These are phyloP conservation scores for Chiloscyllium punctatum DNA, from an alignment of 2,797 vertebrate genomes.

Conservation along the genomic window DNA sequence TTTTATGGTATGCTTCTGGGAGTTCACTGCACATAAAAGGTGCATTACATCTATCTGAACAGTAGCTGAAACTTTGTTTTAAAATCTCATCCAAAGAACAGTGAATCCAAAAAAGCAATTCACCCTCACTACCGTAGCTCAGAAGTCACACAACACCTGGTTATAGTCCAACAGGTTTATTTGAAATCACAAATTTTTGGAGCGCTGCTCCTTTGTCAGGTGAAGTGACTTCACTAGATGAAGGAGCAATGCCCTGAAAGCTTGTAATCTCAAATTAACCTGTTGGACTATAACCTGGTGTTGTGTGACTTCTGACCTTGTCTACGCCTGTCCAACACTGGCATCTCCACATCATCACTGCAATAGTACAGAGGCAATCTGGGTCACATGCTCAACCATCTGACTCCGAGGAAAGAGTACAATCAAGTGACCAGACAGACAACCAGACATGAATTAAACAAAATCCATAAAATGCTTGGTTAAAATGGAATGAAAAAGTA, in stretches of 20 bases:
- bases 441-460: not conserved
- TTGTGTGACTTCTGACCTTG: too few species aligned
- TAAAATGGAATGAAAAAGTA: not conserved
- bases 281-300: too few species aligned
- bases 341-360: too few species aligned
- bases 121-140: not conserved
- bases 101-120: not conserved
- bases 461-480: not conserved
- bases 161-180: too few species aligned
- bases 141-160: too few species aligned
- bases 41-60: not conserved
- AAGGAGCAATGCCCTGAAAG: too few species aligned
- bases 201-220: too few species aligned
- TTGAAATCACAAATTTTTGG: too few species aligned
- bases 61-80: not conserved
- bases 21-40: not conserved
- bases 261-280: too few species aligned
- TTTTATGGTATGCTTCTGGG: not conserved
- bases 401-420: not conserved
- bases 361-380: too few species aligned
- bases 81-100: not conserved
- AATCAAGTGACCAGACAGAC: not conserved
- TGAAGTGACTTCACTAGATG: too few species aligned
- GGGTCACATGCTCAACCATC: not conserved
- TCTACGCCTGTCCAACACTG: too few species aligned